Percentiles rank a stretch among this genome's conserved stretches.
These are phyloP conservation scores for Agriopis aurantiaria DNA, from an alignment of 2,888 invertebrate species.

Conservation along the genomic window DNA sequence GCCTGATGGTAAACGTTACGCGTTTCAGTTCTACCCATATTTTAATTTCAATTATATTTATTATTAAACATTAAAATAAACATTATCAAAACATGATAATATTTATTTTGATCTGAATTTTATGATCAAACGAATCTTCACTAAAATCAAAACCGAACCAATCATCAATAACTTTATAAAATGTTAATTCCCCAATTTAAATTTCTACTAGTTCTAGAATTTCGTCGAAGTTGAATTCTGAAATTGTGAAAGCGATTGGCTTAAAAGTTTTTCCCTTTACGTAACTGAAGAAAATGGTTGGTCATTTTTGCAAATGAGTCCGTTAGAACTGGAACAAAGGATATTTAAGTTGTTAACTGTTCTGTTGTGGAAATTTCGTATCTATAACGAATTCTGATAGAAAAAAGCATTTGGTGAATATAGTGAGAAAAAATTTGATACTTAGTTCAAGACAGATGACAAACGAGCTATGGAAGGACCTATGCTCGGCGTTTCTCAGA, in stretches of 20 bases:
- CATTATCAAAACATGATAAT: no score
- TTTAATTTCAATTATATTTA: no score
- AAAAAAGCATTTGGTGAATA: neutral
- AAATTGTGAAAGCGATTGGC: slow-evolving; percentile 36
- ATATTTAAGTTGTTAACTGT: slow-evolving; percentile 10
- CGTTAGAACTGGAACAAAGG: slow-evolving; percentile 11
- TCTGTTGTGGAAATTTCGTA: slow-evolving; percentile 6
- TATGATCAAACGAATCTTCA: neutral
- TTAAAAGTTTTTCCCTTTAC: slow-evolving; percentile 28
- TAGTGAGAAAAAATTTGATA: neutral
- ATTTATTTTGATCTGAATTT: neutral
- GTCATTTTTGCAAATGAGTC: slow-evolving; percentile 19
- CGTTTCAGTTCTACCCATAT: no score
- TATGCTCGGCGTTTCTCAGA: no score
- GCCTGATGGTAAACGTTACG: no score
- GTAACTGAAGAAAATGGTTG: slow-evolving; percentile 14
- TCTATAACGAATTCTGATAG: neutral
- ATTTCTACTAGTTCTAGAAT: slow-evolving; percentile 8
- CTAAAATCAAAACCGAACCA: neutral
- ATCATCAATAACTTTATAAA: neutral
- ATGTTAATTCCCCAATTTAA: neutral
- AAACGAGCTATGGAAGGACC: no score
- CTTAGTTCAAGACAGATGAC: no score
- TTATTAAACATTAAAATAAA: no score
- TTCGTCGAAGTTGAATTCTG: slow-evolving; percentile 31